phyloP scores from a whole-genome alignment of 2,888 invertebrate species.

The Trissoscelio sp. region DNA sequence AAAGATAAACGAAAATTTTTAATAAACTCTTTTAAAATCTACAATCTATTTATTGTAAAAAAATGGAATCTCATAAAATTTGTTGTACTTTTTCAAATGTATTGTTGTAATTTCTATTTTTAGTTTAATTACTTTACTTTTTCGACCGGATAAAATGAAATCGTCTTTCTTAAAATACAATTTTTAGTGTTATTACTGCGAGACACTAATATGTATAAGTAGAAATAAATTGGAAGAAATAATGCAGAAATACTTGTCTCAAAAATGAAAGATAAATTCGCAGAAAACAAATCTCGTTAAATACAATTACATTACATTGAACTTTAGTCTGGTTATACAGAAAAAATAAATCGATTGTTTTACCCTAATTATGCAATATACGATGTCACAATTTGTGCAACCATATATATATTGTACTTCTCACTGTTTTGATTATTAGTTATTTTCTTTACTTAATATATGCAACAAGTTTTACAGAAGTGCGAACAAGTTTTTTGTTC shows the following conservation, averaged over 20 bases:
- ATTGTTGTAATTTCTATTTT: background rate
- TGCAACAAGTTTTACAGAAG: background rate
- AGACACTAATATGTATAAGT: conserved; percentile 28
- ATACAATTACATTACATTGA: conserved; percentile 49
- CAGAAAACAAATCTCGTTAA: conserved; percentile 43
- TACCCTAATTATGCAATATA: conserved; percentile 52
- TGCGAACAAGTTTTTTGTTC: background rate
- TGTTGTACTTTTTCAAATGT: background rate
- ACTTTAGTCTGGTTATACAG: conserved; percentile 38
- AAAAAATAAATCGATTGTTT: conserved; percentile 42
- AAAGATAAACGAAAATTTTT: background rate
- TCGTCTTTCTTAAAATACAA: too few relatives aligned
- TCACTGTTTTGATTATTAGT: background rate
- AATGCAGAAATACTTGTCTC: conserved; percentile 6
- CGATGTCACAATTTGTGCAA: conserved; percentile 43
- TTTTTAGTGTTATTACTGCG: background rate
- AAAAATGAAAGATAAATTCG: conserved; percentile 43
- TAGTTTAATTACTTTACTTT: background rate
- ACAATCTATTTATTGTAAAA: background rate
- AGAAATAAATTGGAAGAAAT: conserved; percentile 52
- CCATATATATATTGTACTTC: background rate
- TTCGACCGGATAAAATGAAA: background rate
- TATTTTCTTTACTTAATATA: background rate
- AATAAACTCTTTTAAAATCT: too few relatives aligned
- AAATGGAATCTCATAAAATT: too few relatives aligned